A percentile compares a stretch with the other conserved stretches of the same genome.
Evolutionary conservation across 2,888 invertebrate genomes (phyloP).

Genomic region (Orchesella flavescens): DNA sequence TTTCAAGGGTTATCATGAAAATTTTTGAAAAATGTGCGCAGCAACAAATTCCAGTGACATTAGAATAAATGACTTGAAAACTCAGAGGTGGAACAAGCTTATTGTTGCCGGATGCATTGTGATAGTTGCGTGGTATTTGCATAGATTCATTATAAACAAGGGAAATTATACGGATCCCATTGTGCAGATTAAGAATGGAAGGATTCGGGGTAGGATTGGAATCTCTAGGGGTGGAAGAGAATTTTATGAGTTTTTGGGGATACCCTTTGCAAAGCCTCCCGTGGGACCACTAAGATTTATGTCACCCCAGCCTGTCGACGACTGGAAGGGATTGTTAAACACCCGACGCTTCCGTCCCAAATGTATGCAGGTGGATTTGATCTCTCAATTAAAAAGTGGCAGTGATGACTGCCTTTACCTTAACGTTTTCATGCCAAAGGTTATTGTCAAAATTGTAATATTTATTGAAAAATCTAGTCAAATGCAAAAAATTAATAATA

Average conservation of each 20-base stretch:
- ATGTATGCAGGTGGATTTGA: conserved; percentile 66
- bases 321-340: conserved; percentile 60
- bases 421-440: conserved; percentile 7
- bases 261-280: conserved; percentile 54
- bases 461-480: neutral
- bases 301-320: conserved; percentile 28
- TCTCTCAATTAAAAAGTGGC: conserved; percentile 44
- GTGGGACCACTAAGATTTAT: conserved; percentile 53
- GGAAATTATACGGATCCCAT: conserved; percentile 38
- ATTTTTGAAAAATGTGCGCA: conserved; percentile 14
- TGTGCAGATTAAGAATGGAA: conserved; percentile 53
- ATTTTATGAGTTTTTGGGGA: conserved; percentile 61
- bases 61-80: neutral
- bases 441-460: neutral
- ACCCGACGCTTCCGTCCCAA: conserved; percentile 55
- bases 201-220: conserved; percentile 51
- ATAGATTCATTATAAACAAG: conserved; percentile 21
- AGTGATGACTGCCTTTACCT: conserved; percentile 57
- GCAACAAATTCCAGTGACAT: neutral
- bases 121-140: conserved; percentile 31
- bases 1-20: conserved; percentile 18
- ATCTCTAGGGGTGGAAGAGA: conserved; percentile 57
- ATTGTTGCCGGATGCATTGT: conserved; percentile 36
- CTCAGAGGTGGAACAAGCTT: conserved; percentile 22
- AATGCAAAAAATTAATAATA: neutral